These are phyloP conservation scores for Hemithea aestivaria DNA, from an alignment of 2,888 invertebrate species.

Conservation along the genomic window DNA sequence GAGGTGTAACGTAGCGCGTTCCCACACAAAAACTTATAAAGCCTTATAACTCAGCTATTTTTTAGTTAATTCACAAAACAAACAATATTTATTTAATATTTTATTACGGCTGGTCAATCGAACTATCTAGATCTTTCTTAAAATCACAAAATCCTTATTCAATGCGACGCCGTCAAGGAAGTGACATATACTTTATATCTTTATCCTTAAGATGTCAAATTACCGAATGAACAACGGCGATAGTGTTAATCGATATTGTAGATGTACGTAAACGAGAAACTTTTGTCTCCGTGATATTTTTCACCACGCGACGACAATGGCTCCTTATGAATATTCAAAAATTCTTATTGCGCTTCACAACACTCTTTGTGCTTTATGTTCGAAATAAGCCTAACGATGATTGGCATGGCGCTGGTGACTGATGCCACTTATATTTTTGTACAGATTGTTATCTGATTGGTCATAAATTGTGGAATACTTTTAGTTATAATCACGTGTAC, in stretches of 20 bases:
- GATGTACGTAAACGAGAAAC: slow-evolving; percentile 10
- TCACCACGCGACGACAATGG: slow-evolving; percentile 16
- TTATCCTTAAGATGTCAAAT: slow-evolving; percentile 3
- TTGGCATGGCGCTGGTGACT: slow-evolving; percentile 1
- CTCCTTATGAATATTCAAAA: slow-evolving; percentile 23
- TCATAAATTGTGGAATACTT: too few species aligned
- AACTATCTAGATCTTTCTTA: too few species aligned
- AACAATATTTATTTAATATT: too few species aligned
- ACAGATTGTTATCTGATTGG: too few species aligned
- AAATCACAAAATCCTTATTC: too few species aligned
- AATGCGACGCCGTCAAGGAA: neutral
- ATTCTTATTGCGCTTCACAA: slow-evolving; percentile 10
- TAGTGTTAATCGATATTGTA: slow-evolving; percentile 4
- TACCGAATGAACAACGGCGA: neutral
- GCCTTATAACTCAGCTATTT: too few species aligned
- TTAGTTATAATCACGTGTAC: too few species aligned
- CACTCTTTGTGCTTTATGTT: slow-evolving; percentile 13
- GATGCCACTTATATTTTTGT: too few species aligned
- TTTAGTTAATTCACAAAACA: too few species aligned
- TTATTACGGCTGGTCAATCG: too few species aligned
- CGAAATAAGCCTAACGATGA: slow-evolving; percentile 15
- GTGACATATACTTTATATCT: neutral
- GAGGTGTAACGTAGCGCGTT: too few species aligned
- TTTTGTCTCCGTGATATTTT: slow-evolving; percentile 17
- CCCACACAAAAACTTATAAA: too few species aligned